Base-by-base conservation (phyloP, 2,113 vertebrate genomes). In the Zosterops lateralis region DNA sequence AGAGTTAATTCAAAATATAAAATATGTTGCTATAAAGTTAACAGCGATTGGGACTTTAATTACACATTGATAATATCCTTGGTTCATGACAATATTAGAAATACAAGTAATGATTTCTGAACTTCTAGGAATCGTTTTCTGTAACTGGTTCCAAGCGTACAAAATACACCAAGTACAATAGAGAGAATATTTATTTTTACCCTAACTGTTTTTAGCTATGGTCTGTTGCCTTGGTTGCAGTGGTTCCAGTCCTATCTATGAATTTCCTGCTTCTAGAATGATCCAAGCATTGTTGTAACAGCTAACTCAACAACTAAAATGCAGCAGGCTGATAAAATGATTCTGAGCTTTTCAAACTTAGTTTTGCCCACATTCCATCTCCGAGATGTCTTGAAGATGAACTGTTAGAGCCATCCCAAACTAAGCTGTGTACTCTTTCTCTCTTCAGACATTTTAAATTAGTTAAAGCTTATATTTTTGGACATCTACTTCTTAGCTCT, bases 221-320 rank as follows among this genome's bases (percentile, higher is more conserved):
- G 86, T 64, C 80, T 90, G 93, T 95, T 96, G 84, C 94, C 89
- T 90, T 92, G 87, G 94, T 89, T 92, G 84, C 94, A 89, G 83
- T 86, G 58, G 64, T 90, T 96, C 89, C 72, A 92, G 83, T 90
- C 47, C 48, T 91, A 47, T 89, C 83, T 74, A 7, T 74, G 51
- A 95, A 77, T 75, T 87, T 92, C 29, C 42, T 81, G 29, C 29
- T 84, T 32, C 51, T 81, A 74, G 60, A 62, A 74, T 84, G 56
- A 89, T 92, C 92, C 76, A 66, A 62, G 38, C 22, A 13, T 16
- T 92, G 36, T 68, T 90, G 38, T 67, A 75, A 74, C 68, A 87
- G 70, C 77, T 74, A 87, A 53, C 60, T 92, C 62, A 87, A 84
- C 17, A 87, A 42, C 61, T 89, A 20, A 67, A 77, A 87, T 56